A percentile compares a stretch with the other conserved stretches of the same genome.
These are phyloP conservation scores for Micromussa lordhowensis DNA, from an alignment of 92 coral and sea anemone species.

Conservation along the genomic window DNA sequence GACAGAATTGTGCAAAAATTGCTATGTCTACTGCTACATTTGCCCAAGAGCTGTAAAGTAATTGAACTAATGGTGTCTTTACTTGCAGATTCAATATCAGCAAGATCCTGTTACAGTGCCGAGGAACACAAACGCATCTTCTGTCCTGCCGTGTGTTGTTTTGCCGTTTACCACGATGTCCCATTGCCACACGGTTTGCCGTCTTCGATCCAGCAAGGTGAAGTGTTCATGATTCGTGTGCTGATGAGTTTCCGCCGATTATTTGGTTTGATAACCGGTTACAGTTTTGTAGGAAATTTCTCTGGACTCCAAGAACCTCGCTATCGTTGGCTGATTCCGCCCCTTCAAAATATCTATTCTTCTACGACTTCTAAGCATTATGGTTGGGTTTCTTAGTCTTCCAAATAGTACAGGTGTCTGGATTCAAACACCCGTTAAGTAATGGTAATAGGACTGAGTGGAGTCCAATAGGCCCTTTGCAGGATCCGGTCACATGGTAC, in stretches of 20 bases:
- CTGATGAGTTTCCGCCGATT: no score
- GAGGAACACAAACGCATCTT: slow-evolving; percentile 45
- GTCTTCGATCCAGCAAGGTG: slow-evolving; percentile 37
- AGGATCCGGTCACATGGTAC: no score
- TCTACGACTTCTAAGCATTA: no score
- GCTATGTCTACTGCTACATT: not conserved
- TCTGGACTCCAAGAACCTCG: no score
- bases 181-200: slow-evolving; percentile 52
- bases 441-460: no score
- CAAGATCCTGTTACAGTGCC: slow-evolving; percentile 31
- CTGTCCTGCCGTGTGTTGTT: slow-evolving; percentile 59
- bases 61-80: not conserved
- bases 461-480: no score
- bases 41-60: not conserved
- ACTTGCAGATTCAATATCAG: slow-evolving; percentile 37
- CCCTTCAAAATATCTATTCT: no score
- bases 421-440: not conserved
- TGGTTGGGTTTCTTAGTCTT: no score
- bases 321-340: no score
- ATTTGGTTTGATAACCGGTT: not conserved
- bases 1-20: not conserved
- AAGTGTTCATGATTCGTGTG: not conserved
- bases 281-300: not conserved
- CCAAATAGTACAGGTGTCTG: not conserved
- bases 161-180: slow-evolving; percentile 57